Conservation (phyloP, 2,888 invertebrate genomes). For the Plemyria rubiginata region DNA sequence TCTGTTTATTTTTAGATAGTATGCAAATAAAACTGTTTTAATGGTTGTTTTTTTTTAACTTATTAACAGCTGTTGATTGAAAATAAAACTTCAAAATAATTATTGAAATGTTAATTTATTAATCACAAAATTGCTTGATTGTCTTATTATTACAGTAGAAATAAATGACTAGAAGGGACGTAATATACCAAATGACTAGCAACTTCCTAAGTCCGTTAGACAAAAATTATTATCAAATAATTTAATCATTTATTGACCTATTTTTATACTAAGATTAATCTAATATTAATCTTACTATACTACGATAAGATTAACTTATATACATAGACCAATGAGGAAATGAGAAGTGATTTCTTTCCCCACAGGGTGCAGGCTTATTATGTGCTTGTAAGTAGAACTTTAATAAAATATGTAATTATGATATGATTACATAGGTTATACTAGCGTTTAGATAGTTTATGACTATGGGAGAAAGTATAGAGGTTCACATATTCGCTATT, state of each 20-base stretch:
- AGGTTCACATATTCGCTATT: no score
- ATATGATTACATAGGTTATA: no score
- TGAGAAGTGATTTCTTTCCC: no score
- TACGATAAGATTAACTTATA: no score
- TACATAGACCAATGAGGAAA: no score
- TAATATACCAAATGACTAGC: background rate
- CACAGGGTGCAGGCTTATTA: no score
- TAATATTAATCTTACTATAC: no score
- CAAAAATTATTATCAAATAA: background rate
- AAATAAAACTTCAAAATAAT: background rate
- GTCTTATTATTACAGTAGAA: background rate
- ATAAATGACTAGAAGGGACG: no score
- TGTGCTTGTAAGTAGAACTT: no score
- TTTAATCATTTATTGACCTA: background rate
- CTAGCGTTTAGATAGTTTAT: no score
- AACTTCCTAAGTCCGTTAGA: background rate
- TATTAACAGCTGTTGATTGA: background rate
- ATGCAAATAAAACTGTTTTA: conserved; percentile 22
- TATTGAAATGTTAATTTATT: conserved; percentile 4
- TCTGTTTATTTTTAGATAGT: conserved; percentile 22
- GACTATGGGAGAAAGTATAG: no score
- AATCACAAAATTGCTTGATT: conserved; percentile 19
- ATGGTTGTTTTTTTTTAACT: conserved; percentile 2
- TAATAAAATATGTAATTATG: no score
- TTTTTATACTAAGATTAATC: background rate